A percentile compares a stretch with the other conserved stretches of the same genome.
These are phyloP conservation scores for Micrasema longulum DNA, from an alignment of 1,140 invertebrate genomes.

Conservation along the genomic window DNA sequence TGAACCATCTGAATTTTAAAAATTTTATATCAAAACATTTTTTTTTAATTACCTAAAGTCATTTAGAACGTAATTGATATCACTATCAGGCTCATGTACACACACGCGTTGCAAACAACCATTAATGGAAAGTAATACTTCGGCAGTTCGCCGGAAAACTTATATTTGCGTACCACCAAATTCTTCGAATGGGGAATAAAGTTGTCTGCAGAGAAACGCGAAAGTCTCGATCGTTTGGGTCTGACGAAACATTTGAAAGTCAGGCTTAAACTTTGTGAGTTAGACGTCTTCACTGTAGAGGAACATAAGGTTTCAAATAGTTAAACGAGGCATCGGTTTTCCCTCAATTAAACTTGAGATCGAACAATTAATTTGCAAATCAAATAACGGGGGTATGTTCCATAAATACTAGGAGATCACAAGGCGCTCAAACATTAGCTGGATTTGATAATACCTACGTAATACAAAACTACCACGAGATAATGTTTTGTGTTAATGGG, in stretches of 20 bases:
- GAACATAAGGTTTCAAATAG: too few species aligned
- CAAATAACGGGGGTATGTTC: too few species aligned
- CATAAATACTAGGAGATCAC: too few species aligned
- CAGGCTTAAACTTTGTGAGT: not conserved
- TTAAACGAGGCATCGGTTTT: too few species aligned
- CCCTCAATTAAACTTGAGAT: too few species aligned
- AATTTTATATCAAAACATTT: constrained; percentile 10
- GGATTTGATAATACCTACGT: too few species aligned
- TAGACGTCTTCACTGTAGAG: constrained; percentile 9
- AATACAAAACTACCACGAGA: too few species aligned
- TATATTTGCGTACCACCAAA: constrained; percentile 12
- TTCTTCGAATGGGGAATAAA: not conserved
- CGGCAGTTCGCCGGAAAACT: constrained; percentile 17
- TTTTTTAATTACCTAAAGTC: constrained; percentile 23
- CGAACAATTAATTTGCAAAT: too few species aligned
- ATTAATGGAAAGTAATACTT: constrained; percentile 19
- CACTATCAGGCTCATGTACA: constrained; percentile 15
- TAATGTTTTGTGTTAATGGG: too few species aligned
- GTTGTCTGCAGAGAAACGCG: not conserved
- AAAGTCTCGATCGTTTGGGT: constrained; percentile 1
- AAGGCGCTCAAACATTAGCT: too few species aligned
- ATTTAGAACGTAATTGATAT: constrained; percentile 17
- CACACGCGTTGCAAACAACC: not conserved
- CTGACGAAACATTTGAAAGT: not conserved
- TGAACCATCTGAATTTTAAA: too few species aligned